phyloP scores from a whole-genome alignment of 2,113 vertebrate genomes.

The Peromyscus leucopus region DNA sequence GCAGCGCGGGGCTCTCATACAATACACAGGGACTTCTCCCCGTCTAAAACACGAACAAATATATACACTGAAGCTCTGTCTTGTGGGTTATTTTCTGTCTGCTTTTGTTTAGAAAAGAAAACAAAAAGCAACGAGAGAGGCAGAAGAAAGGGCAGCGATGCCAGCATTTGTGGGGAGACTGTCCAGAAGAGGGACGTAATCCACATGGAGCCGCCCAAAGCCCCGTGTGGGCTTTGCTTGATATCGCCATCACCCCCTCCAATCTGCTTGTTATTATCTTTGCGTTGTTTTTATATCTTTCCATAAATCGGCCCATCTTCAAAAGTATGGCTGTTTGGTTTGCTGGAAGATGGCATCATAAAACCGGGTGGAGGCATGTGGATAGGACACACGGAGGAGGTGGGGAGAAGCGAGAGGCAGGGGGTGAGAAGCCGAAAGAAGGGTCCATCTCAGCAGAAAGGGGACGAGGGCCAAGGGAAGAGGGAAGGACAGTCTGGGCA shows the following conservation, averaged over 20 bases:
- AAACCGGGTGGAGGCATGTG: constrained; percentile 59
- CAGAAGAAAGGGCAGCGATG: background rate
- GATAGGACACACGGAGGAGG: background rate
- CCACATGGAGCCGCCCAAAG: background rate
- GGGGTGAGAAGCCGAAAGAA: constrained; percentile 42
- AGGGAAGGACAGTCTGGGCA: background rate
- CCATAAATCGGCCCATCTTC: constrained; percentile 74
- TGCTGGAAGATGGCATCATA: constrained; percentile 30
- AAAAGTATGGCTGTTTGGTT: constrained; percentile 75
- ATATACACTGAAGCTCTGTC: constrained; percentile 73
- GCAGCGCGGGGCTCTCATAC: constrained; percentile 87
- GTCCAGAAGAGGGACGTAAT: background rate
- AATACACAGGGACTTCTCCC: constrained; percentile 74
- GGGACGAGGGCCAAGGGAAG: background rate
- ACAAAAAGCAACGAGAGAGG: background rate
- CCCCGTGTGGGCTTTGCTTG: background rate
- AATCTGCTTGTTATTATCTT: constrained; percentile 72
- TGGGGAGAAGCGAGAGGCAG: background rate
- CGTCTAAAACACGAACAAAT: constrained; percentile 73
- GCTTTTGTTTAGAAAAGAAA: constrained; percentile 71
- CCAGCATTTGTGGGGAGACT: background rate
- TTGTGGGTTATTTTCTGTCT: constrained; percentile 41
- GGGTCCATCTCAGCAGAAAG: constrained; percentile 35
- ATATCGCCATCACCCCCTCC: constrained; percentile 58
- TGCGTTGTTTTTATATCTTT: constrained; percentile 68